phyloP scores from a whole-genome alignment of 2,113 vertebrate genomes.

The Podarcis raffonei region DNA sequence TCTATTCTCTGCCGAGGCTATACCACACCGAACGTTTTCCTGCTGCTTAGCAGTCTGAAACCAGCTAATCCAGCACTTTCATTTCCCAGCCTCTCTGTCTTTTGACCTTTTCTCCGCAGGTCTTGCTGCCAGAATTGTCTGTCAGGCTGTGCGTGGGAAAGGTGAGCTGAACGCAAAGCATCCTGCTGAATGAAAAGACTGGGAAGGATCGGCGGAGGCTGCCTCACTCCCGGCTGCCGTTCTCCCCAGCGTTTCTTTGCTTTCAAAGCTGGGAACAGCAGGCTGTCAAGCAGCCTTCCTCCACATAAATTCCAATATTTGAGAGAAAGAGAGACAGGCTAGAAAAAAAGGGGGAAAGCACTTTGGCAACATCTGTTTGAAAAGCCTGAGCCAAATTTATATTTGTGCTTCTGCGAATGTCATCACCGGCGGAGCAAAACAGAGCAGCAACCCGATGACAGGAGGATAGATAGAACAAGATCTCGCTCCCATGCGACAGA shows the following conservation, averaged over 20 bases:
- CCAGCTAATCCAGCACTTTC: neutral
- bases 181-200: neutral
- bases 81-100: neutral
- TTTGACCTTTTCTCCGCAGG: neutral
- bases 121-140: neutral
- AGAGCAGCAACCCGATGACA: neutral
- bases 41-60: neutral
- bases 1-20: neutral
- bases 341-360: neutral
- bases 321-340: neutral
- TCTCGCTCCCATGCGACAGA: neutral
- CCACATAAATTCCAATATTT: neutral
- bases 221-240: neutral
- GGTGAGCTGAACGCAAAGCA: neutral
- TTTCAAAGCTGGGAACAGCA: neutral
- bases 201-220: neutral
- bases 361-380: neutral
- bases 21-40: neutral
- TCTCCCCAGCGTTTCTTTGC: neutral
- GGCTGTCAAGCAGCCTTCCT: neutral
- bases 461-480: neutral
- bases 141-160: neutral
- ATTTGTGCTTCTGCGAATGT: accelerated
- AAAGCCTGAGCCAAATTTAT: neutral
- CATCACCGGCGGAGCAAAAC: neutral